Conservation (phyloP, 2,888 invertebrate species). For the Mythimna pallens region DNA sequence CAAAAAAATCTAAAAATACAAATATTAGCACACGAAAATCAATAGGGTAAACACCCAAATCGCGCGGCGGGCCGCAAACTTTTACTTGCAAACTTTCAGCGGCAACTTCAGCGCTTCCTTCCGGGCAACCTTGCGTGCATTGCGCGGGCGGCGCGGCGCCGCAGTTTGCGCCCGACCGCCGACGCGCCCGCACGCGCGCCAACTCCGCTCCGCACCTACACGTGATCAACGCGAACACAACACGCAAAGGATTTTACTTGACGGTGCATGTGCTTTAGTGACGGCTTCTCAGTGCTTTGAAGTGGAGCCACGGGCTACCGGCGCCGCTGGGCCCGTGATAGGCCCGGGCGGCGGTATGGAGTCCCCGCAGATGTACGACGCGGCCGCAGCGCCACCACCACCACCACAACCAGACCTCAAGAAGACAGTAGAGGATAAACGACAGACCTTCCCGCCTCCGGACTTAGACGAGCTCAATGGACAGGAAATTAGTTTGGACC, state of each 20-base stretch:
- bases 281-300: constrained; percentile 87
- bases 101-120: constrained; percentile 84
- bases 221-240: constrained; percentile 68
- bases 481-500: constrained; percentile 97
- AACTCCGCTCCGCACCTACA: constrained; percentile 61
- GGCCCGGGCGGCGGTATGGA: constrained; percentile 92
- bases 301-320: constrained; percentile 87
- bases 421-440: constrained; percentile 92
- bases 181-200: constrained; percentile 80
- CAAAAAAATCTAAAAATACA: constrained; percentile 25
- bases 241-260: constrained; percentile 72
- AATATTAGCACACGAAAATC: constrained; percentile 22
- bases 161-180: constrained; percentile 84
- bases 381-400: constrained; percentile 91
- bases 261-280: constrained; percentile 86
- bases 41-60: constrained; percentile 50
- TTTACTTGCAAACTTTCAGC: constrained; percentile 86
- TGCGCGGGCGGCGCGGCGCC: constrained; percentile 73
- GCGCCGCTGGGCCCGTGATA: constrained; percentile 86
- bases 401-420: constrained; percentile 91
- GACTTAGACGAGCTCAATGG: constrained; percentile 97
- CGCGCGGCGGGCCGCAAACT: constrained; percentile 70
- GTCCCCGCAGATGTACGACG: constrained; percentile 97
- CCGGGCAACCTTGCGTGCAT: constrained; percentile 83
- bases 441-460: constrained; percentile 94